Conservation (phyloP, 2,113 vertebrate genomes). For the Dromiciops gliroides region DNA sequence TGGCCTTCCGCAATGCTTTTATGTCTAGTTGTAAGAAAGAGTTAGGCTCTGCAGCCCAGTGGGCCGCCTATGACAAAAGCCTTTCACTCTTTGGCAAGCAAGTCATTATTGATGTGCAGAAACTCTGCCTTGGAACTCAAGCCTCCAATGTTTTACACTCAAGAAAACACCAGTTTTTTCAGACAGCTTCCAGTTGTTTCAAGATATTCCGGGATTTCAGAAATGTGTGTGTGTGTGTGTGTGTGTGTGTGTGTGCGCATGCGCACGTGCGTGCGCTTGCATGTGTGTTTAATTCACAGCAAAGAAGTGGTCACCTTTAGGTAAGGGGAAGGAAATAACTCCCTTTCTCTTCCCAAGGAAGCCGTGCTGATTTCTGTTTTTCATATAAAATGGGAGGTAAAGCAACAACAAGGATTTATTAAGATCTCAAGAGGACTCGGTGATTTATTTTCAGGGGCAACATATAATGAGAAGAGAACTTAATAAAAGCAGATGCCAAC, state of each 20-base stretch:
- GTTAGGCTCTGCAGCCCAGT: conserved; percentile 41
- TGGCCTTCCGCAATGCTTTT: conserved; percentile 55
- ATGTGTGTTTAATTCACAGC: conserved; percentile 1
- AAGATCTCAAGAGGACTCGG: conserved; percentile 7
- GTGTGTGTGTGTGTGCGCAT: conserved; percentile 18
- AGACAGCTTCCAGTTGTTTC: conserved; percentile 48
- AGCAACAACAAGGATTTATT: background rate
- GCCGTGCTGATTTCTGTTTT: background rate
- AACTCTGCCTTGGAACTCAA: background rate
- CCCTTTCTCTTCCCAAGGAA: background rate
- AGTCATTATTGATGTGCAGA: conserved; percentile 36
- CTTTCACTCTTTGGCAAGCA: conserved; percentile 40
- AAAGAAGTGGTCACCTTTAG: conserved; percentile 5
- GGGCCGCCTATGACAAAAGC: background rate
- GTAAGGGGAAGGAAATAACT: conserved; percentile 17
- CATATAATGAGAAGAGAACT: background rate
- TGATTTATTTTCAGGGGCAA: background rate
- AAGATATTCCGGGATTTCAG: conserved; percentile 20
- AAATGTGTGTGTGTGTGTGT: conserved; percentile 34
- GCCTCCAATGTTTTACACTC: conserved; percentile 46
- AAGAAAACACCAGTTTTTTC: conserved; percentile 48
- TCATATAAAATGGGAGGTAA: background rate
- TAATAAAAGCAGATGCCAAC: background rate
- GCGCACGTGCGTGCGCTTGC: no score
- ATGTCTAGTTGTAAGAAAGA: conserved; percentile 56